phyloP scores from a whole-genome alignment of 2,888 invertebrate species.

The Plebejus argus region DNA sequence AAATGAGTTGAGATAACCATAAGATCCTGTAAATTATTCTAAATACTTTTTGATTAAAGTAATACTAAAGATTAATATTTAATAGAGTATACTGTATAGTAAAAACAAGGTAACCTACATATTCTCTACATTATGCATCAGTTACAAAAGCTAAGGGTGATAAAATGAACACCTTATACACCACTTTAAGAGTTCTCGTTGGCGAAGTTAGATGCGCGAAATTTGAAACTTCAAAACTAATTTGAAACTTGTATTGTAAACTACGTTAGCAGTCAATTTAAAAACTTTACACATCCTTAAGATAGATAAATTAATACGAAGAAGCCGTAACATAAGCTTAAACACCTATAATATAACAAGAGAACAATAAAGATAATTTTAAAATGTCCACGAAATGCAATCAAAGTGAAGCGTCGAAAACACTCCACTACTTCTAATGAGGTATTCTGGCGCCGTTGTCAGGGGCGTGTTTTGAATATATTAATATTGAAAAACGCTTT shows the following conservation, averaged over 20 bases:
- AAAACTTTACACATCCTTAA: conserved; percentile 1
- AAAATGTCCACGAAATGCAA: conserved; percentile 2
- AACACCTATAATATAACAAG: background rate
- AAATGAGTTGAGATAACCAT: background rate
- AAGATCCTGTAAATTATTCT: background rate
- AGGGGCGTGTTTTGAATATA: conserved; percentile 14
- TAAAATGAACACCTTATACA: background rate
- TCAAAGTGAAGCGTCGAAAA: conserved; percentile 23
- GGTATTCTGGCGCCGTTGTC: conserved; percentile 23
- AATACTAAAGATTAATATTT: no score
- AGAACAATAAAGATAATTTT: background rate
- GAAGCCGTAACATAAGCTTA: background rate
- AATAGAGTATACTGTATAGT: background rate
- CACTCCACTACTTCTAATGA: conserved; percentile 7
- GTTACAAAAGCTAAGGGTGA: background rate
- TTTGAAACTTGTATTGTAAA: background rate
- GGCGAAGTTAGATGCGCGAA: background rate
- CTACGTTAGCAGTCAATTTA: conserved; percentile 16
- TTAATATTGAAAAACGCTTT: conserved; percentile 24
- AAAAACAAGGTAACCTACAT: no score
- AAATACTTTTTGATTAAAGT: no score
- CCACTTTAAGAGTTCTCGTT: background rate
- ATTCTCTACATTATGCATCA: background rate
- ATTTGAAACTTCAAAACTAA: conserved; percentile 24
- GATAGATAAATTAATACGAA: conserved; percentile 8